Percentiles rank a stretch among this genome's conserved stretches.
These are phyloP conservation scores for Platichthys stellatus DNA, from an alignment of 2,113 vertebrate genomes.

Conservation along the genomic window DNA sequence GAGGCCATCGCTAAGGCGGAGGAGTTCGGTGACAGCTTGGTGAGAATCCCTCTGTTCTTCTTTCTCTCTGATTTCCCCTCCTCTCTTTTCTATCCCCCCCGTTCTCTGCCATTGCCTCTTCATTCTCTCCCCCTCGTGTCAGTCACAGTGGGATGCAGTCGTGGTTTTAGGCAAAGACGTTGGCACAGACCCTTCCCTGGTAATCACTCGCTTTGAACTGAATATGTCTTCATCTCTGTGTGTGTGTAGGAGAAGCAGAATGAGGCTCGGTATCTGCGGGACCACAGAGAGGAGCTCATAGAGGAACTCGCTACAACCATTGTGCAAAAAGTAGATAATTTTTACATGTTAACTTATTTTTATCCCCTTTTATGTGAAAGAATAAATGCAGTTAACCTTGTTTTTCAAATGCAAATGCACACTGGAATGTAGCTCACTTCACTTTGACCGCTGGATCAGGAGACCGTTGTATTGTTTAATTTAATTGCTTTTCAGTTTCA, in stretches of 20 bases:
- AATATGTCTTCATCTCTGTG: conserved; percentile 6
- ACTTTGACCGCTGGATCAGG: neutral
- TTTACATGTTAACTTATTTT: neutral
- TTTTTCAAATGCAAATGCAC: neutral
- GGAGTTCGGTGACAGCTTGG: conserved; percentile 92
- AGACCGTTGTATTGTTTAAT: neutral
- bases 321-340: conserved; percentile 90
- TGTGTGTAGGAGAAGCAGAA: conserved; percentile 94
- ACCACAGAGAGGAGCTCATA: conserved; percentile 95
- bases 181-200: conserved; percentile 21
- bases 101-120: conserved; percentile 10
- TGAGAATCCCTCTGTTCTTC: conserved; percentile 66
- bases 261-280: conserved; percentile 93
- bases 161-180: conserved; percentile 39
- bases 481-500: neutral
- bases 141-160: conserved; percentile 52
- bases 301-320: conserved; percentile 96
- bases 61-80: neutral
- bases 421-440: neutral
- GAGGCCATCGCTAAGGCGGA: conserved; percentile 96
- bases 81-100: neutral
- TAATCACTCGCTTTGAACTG: conserved; percentile 42
- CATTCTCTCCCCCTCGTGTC: neutral
- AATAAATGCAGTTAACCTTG: neutral
- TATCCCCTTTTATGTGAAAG: neutral